Percentiles rank a stretch among this genome's conserved stretches.
Conservation (phyloP, 2,113 vertebrate species). For the Tor tambroides region DNA sequence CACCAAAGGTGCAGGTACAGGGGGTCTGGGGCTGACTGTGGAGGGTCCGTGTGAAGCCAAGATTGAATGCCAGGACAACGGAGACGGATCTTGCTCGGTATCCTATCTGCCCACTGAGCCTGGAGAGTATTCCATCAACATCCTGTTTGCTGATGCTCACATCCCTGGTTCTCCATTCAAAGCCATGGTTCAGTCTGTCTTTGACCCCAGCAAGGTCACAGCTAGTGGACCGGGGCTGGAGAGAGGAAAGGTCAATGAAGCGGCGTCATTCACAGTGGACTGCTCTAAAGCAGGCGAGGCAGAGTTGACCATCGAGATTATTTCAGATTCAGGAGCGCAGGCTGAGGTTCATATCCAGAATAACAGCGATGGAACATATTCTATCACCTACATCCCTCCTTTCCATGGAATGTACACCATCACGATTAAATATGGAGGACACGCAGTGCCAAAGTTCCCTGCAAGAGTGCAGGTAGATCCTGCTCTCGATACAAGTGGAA, state of each 20-base stretch:
- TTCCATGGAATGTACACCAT: slow-evolving; percentile 87
- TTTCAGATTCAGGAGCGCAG: slow-evolving; percentile 84
- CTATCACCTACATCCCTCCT: slow-evolving; percentile 90
- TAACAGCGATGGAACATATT: slow-evolving; percentile 89
- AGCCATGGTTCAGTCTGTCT: slow-evolving; percentile 78
- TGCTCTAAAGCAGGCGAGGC: slow-evolving; percentile 89
- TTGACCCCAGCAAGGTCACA: slow-evolving; percentile 88
- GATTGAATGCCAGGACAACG: slow-evolving; percentile 92
- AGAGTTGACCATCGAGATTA: slow-evolving; percentile 91
- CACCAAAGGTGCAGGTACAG: slow-evolving; percentile 89
- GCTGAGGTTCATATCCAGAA: slow-evolving; percentile 89
- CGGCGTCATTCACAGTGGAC: slow-evolving; percentile 86
- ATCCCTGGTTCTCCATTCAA: slow-evolving; percentile 92
- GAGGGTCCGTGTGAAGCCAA: slow-evolving; percentile 92
- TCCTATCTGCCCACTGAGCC: slow-evolving; percentile 90
- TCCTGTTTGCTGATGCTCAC: slow-evolving; percentile 88
- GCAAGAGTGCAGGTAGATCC: slow-evolving; percentile 84
- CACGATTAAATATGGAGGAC: slow-evolving; percentile 91
- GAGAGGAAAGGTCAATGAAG: slow-evolving; percentile 80
- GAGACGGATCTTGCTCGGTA: slow-evolving; percentile 89
- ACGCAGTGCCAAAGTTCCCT: slow-evolving; percentile 85
- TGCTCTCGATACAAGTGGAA: slow-evolving; percentile 79
- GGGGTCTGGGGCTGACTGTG: slow-evolving; percentile 88
- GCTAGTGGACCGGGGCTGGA: slow-evolving; percentile 89
- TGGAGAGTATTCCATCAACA: slow-evolving; percentile 89